phyloP scores from a whole-genome alignment of 2,888 invertebrate genomes.

The Bugulina stolonifera region DNA sequence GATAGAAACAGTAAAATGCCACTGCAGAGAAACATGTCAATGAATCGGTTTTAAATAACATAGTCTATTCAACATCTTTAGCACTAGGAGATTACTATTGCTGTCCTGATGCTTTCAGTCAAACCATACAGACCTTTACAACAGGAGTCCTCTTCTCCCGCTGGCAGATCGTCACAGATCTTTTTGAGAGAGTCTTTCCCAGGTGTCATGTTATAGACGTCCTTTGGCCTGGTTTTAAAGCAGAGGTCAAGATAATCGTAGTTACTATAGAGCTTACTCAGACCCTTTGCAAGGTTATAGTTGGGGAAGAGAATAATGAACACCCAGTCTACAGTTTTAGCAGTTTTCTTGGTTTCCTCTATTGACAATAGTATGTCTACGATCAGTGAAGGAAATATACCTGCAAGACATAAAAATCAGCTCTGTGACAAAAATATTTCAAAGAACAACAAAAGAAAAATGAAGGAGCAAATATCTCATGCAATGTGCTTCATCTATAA shows the following conservation, averaged over 20 bases:
- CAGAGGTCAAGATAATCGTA: constrained; percentile 42
- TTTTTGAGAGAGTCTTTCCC: not conserved
- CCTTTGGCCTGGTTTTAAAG: constrained; percentile 27
- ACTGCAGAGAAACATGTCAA: too few relatives aligned
- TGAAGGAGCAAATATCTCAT: not conserved
- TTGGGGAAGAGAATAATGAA: constrained; percentile 66
- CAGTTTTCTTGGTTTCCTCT: constrained; percentile 58
- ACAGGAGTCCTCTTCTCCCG: constrained; percentile 28
- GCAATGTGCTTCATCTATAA: not conserved
- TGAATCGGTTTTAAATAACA: too few relatives aligned
- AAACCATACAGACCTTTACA: too few relatives aligned
- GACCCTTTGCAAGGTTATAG: constrained; percentile 58
- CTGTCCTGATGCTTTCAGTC: too few relatives aligned
- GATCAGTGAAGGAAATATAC: constrained; percentile 66
- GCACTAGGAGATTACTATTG: too few relatives aligned
- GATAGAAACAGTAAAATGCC: too few relatives aligned
- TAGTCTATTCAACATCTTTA: too few relatives aligned
- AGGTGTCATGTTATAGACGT: constrained; percentile 9
- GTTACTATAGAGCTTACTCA: constrained; percentile 54
- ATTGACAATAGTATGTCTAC: constrained; percentile 65
- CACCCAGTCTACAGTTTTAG: constrained; percentile 61
- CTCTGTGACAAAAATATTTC: not conserved
- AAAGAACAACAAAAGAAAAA: not conserved
- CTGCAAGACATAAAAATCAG: constrained; percentile 54
- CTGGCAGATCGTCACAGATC: not conserved